A percentile compares a stretch with the other conserved stretches of the same genome.
Conservation (phyloP, 2,113 vertebrate genomes). For the Leptobrachium leishanense region DNA sequence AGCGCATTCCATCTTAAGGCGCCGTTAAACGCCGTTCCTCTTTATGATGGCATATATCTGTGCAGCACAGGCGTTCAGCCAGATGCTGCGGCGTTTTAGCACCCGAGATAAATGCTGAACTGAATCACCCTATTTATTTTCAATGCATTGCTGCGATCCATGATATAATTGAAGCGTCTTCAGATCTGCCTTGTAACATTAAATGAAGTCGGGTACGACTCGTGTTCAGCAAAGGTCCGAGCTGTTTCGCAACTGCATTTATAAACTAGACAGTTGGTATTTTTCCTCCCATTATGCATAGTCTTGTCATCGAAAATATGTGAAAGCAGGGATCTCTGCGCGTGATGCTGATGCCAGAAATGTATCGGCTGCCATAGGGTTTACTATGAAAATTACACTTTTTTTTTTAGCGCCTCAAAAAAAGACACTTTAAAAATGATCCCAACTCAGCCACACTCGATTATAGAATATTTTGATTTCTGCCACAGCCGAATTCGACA, state of each 20-base stretch:
- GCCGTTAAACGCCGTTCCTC: background rate
- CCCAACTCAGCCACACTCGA: too few relatives aligned
- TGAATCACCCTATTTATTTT: constrained; percentile 42
- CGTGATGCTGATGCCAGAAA: too few relatives aligned
- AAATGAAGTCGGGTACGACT: background rate
- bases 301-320: constrained; percentile 10
- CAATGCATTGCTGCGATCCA: background rate
- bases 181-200: constrained; percentile 8
- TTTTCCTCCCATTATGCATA: constrained; percentile 10
- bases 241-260: constrained; percentile 12
- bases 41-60: background rate
- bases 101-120: constrained; percentile 21
- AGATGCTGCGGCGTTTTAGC: background rate
- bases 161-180: constrained; percentile 29
- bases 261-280: background rate
- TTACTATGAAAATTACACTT: too few relatives aligned
- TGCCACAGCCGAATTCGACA: too few relatives aligned
- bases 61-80: background rate
- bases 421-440: too few relatives aligned
- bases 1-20: background rate
- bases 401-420: too few relatives aligned
- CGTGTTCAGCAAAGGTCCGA: background rate
- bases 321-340: too few relatives aligned
- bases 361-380: too few relatives aligned
- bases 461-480: too few relatives aligned